phyloP scores from a whole-genome alignment of 2,113 vertebrate species.

The Eolophus roseicapilla region DNA sequence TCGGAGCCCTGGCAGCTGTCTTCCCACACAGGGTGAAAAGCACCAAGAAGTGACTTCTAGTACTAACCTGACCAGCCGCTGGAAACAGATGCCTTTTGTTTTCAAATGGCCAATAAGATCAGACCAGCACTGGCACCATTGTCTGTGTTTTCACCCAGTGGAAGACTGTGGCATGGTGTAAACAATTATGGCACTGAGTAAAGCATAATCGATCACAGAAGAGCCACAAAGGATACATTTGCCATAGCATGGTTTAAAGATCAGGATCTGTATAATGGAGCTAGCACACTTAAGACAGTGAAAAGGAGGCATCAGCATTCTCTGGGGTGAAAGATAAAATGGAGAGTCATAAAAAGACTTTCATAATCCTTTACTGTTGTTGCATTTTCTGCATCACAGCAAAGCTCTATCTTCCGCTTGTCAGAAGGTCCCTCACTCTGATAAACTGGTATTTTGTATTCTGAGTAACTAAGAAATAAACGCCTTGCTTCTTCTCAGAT shows the following conservation, averaged over 20 bases:
- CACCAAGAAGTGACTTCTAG: constrained; percentile 61
- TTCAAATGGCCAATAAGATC: constrained; percentile 44
- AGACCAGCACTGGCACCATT: constrained; percentile 65
- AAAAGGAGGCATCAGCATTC: neutral
- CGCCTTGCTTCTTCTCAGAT: neutral
- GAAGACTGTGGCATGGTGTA: constrained; percentile 19
- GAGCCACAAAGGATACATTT: neutral
- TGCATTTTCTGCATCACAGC: neutral
- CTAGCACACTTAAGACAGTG: neutral
- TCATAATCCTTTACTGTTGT: neutral
- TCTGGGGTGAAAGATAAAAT: neutral
- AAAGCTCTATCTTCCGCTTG: neutral
- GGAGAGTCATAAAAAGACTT: neutral
- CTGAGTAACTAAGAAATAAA: neutral
- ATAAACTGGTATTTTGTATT: neutral
- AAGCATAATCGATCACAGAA: constrained; percentile 12
- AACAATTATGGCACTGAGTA: constrained; percentile 50
- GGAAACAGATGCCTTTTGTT: constrained; percentile 63
- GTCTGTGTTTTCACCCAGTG: constrained; percentile 42
- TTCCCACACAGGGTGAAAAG: constrained; percentile 37
- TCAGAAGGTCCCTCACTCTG: neutral
- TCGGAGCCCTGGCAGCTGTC: constrained; percentile 15
- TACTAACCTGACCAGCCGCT: constrained; percentile 43
- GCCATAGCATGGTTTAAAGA: neutral
- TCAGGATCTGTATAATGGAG: neutral